Conservation (phyloP, 2,113 vertebrate genomes). For the Papio anubis region DNA sequence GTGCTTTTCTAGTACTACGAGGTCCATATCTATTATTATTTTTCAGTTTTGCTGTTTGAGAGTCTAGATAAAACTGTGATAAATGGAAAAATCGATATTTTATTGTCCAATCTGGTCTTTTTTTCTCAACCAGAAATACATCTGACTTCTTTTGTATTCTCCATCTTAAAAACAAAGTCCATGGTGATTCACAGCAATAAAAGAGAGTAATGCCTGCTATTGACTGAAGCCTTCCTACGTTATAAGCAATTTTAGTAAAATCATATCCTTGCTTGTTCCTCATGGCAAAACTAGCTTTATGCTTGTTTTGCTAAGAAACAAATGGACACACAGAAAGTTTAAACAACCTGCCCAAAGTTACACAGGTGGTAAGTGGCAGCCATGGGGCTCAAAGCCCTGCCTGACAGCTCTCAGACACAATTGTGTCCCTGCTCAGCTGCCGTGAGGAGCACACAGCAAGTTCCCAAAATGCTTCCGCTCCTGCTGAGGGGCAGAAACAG, state of each 20-base stretch:
- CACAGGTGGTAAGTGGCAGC: neutral
- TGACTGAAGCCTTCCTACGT: neutral
- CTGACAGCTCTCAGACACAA: too few relatives aligned
- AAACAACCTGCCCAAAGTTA: neutral
- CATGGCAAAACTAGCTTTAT: neutral
- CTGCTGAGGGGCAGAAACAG: neutral
- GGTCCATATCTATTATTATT: neutral
- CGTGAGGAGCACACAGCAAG: neutral
- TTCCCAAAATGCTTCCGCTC: neutral
- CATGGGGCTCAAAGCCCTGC: neutral
- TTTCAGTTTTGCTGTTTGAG: neutral
- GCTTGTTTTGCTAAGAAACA: neutral
- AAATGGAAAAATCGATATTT: neutral
- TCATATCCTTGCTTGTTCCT: neutral
- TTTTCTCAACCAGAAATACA: neutral
- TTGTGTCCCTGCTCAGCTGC: neutral
- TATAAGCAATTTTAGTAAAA: neutral
- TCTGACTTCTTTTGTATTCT: neutral
- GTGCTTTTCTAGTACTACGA: neutral
- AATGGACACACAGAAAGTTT: neutral
- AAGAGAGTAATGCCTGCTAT: neutral
- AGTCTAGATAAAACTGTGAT: neutral
- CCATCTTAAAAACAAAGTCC: neutral
- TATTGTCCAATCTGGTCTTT: neutral
- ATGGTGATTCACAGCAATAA: neutral